Conservation (phyloP, 2,888 invertebrate genomes). For the Malthinus flaveolus region DNA sequence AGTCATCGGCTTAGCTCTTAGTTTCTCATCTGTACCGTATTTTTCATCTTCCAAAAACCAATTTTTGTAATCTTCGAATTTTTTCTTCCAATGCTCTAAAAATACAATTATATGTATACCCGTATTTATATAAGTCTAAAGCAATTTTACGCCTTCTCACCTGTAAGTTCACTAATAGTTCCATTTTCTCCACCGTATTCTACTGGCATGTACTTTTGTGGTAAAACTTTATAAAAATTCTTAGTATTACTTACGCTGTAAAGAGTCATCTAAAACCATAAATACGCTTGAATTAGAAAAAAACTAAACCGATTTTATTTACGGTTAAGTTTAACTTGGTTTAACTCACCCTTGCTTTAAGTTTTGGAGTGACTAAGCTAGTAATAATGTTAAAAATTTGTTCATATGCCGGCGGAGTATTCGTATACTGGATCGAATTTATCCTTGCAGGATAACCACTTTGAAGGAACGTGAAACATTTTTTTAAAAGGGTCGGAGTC, state of each 20-base stretch:
- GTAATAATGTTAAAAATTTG: not conserved
- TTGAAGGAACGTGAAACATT: slow-evolving; percentile 53
- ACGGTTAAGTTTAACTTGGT: too few species aligned
- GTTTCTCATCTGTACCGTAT: slow-evolving; percentile 57
- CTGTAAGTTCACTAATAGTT: slow-evolving; percentile 57
- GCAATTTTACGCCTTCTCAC: slow-evolving; percentile 45
- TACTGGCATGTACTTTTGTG: slow-evolving; percentile 61
- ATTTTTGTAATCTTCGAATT: slow-evolving; percentile 56
- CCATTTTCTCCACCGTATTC: slow-evolving; percentile 70
- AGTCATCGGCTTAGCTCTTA: slow-evolving; percentile 59
- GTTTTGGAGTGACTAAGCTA: not conserved
- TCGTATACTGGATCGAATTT: slow-evolving; percentile 62
- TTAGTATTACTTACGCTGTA: slow-evolving; percentile 41
- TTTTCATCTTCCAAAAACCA: slow-evolving; percentile 59
- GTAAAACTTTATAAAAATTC: slow-evolving; percentile 61
- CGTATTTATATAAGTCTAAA: not conserved
- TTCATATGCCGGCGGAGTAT: slow-evolving; percentile 62
- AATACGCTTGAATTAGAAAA: not conserved
- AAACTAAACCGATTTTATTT: too few species aligned
- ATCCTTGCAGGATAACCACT: slow-evolving; percentile 63
- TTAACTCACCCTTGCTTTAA: not conserved
- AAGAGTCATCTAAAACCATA: not conserved
- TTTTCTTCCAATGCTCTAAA: slow-evolving; percentile 57
- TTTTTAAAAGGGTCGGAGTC: slow-evolving; percentile 62
- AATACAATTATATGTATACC: slow-evolving; percentile 5